Evolutionary conservation across 2,113 vertebrate species (phyloP).

Genomic region (Glaucidium brasilianum): DNA sequence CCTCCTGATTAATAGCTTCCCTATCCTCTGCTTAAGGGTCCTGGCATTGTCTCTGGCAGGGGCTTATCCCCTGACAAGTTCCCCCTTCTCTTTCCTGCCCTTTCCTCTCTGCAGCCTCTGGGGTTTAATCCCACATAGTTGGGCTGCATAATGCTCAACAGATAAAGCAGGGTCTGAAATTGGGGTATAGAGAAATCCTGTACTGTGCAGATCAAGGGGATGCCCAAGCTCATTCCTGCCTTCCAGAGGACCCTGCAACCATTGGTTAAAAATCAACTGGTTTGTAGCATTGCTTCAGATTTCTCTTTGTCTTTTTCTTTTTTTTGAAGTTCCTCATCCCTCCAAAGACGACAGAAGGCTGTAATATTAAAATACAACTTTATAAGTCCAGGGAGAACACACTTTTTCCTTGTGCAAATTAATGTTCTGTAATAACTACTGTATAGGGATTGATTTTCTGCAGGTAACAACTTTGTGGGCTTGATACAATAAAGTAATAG

Average conservation of each 20-base stretch:
- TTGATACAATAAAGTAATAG: not conserved
- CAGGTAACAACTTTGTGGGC: not conserved
- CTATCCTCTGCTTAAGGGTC: not conserved
- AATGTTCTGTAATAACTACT: conserved; percentile 4
- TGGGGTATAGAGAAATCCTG: not conserved
- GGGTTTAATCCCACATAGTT: not conserved
- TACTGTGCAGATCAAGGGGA: not conserved
- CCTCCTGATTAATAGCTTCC: not conserved
- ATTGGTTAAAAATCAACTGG: not conserved
- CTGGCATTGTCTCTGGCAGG: not conserved
- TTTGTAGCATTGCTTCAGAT: not conserved
- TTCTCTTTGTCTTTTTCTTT: not conserved
- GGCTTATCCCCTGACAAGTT: not conserved
- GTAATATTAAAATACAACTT: not conserved
- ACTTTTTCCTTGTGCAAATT: not conserved
- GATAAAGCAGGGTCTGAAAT: not conserved
- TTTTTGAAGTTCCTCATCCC: not conserved
- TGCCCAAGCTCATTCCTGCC: not conserved
- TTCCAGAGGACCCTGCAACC: not conserved
- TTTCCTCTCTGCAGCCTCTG: fast-evolving
- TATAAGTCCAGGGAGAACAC: not conserved
- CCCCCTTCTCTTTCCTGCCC: not conserved
- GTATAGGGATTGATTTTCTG: conserved; percentile 16
- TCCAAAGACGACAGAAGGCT: not conserved
- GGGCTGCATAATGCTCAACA: not conserved